Percentiles rank a stretch among this genome's conserved stretches.
Conservation (phyloP, 2,888 invertebrate genomes). For the Beris morrisii region DNA sequence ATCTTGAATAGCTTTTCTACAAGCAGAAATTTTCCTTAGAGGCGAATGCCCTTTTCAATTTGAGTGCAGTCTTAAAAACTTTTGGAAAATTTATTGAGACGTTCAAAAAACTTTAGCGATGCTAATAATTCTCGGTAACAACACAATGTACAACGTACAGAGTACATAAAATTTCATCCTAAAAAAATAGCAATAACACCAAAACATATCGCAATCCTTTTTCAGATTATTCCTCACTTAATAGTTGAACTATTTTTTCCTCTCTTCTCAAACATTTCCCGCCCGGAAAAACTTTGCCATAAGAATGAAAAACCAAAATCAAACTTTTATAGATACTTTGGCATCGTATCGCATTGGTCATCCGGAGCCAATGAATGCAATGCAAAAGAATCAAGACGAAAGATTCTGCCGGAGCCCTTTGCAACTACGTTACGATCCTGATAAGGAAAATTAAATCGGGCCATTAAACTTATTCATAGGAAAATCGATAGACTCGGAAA, state of each 20-base stretch:
- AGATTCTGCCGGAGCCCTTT: too few species aligned
- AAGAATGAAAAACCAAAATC: conserved; percentile 14
- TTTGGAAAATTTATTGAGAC: too few species aligned
- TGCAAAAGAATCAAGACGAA: too few species aligned
- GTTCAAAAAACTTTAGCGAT: too few species aligned
- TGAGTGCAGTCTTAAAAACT: too few species aligned
- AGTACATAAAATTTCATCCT: too few species aligned
- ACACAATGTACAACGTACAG: too few species aligned
- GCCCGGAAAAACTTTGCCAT: conserved; percentile 14
- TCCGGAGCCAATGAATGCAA: conserved; percentile 19
- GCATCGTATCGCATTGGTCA: conserved; percentile 23
- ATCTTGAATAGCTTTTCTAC: too few species aligned
- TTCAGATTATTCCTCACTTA: conserved; percentile 21
- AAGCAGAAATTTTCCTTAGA: too few species aligned
- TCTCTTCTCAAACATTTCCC: conserved; percentile 2
- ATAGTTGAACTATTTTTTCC: conserved; percentile 17
- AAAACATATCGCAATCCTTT: neutral
- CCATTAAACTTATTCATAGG: conserved; percentile 33
- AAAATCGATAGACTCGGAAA: conserved; percentile 31
- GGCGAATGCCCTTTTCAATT: too few species aligned
- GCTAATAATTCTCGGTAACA: too few species aligned
- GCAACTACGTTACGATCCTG: neutral
- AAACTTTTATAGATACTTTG: conserved; percentile 28
- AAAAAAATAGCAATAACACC: neutral
- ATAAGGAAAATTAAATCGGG: conserved; percentile 30